phyloP scores from a whole-genome alignment of 2,888 invertebrate species.

The Eristalis intricaria region DNA sequence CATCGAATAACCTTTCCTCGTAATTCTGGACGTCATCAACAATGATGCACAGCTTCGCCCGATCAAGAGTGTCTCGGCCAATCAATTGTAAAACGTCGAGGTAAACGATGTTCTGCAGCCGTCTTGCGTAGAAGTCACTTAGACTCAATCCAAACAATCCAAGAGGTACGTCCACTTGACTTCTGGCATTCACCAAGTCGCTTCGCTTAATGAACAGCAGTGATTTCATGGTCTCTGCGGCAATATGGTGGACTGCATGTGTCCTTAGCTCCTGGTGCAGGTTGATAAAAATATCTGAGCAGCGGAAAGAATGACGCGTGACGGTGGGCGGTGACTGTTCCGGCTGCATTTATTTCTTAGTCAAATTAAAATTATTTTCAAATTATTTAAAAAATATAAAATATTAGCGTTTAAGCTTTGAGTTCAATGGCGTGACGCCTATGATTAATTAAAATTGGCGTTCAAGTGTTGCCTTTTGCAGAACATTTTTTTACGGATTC shows the following conservation, averaged over 20 bases:
- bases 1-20: neutral
- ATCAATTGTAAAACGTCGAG: slow-evolving; percentile 1
- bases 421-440: too few relatives aligned
- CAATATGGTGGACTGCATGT: neutral
- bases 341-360: too few relatives aligned
- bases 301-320: neutral
- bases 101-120: neutral
- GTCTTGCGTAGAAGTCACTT: neutral
- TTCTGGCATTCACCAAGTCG: neutral
- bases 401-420: too few relatives aligned
- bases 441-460: too few relatives aligned
- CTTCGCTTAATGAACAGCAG: neutral
- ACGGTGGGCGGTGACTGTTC: neutral
- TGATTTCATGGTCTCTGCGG: neutral
- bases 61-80: neutral
- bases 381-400: too few relatives aligned
- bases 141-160: slow-evolving; percentile 13
- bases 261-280: neutral
- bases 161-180: neutral
- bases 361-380: too few relatives aligned
- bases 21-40: neutral
- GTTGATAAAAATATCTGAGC: neutral
- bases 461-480: too few relatives aligned
- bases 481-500: too few relatives aligned
- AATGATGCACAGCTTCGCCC: slow-evolving; percentile 2